Evolutionary conservation across 2,888 invertebrate genomes (phyloP).

Genomic region (Rhingia rostrata): DNA sequence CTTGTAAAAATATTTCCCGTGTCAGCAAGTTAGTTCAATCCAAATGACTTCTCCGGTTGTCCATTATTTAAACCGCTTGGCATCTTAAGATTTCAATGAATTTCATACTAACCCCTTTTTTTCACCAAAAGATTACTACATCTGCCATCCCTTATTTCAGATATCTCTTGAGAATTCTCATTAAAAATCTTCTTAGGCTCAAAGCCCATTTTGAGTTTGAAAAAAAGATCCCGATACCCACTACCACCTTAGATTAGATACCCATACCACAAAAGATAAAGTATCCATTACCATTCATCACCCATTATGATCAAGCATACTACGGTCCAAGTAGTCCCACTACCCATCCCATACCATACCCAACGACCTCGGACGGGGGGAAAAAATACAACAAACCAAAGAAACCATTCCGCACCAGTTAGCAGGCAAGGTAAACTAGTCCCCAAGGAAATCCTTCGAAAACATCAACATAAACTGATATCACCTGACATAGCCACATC

Average conservation of each 20-base stretch:
- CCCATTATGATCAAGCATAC: slow-evolving; percentile 38
- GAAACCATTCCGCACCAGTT: slow-evolving; percentile 44
- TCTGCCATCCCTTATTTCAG: not conserved
- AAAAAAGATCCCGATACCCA: not conserved
- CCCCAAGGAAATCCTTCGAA: slow-evolving; percentile 60
- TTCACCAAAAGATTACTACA: not conserved
- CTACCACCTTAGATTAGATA: not conserved
- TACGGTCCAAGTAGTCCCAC: not conserved
- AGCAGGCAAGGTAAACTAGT: slow-evolving; percentile 60
- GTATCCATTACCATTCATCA: slow-evolving; percentile 64
- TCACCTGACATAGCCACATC: slow-evolving; percentile 66
- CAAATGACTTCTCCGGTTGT: not conserved
- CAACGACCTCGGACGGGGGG: not conserved
- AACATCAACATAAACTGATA: slow-evolving; percentile 69
- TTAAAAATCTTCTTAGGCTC: slow-evolving; percentile 1
- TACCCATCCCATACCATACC: slow-evolving; percentile 22
- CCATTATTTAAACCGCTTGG: too few species aligned
- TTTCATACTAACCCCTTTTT: too few species aligned
- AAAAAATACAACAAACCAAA: slow-evolving; percentile 13
- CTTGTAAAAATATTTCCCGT: not conserved
- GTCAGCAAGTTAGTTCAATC: not conserved
- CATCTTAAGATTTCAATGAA: too few species aligned
- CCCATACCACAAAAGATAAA: slow-evolving; percentile 18
- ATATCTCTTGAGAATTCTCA: not conserved
- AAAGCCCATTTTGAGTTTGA: not conserved